Percentiles rank a stretch among this genome's conserved stretches.
These are phyloP conservation scores for Drosophila acutilabella DNA, from an alignment of 2,888 invertebrate genomes.

Conservation along the genomic window DNA sequence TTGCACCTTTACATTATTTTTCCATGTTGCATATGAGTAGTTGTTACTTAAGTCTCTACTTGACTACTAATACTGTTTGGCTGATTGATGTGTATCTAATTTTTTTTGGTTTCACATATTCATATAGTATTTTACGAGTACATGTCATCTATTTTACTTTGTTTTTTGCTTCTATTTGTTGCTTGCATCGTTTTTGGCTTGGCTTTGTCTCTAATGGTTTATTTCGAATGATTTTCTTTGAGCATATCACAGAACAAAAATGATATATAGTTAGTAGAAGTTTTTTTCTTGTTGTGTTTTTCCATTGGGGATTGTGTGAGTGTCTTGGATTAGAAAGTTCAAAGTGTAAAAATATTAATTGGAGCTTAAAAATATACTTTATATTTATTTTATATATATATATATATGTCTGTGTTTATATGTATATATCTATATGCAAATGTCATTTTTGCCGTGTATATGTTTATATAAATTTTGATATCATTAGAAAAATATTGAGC, in stretches of 20 bases:
- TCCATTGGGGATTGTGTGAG: constrained; percentile 28
- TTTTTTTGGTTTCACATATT: constrained; percentile 30
- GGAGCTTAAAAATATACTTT: constrained; percentile 65
- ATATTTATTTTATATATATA: constrained; percentile 41
- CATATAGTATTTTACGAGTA: constrained; percentile 31
- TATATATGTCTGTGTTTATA: constrained; percentile 40
- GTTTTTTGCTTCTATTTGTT: constrained; percentile 12
- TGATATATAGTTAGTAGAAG: constrained; percentile 75
- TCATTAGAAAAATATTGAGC: constrained; percentile 75
- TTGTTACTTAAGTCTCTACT: constrained; percentile 59
- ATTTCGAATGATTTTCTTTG: constrained; percentile 66
- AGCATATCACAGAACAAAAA: constrained; percentile 83
- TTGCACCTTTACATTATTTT: constrained; percentile 48
- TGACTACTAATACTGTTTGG: constrained; percentile 72
- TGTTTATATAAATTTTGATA: constrained; percentile 76
- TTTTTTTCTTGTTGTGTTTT: constrained; percentile 31
- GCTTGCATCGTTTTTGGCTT: constrained; percentile 26
- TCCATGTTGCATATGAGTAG: constrained; percentile 53
- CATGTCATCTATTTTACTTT: constrained; percentile 48
- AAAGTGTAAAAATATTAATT: constrained; percentile 76
- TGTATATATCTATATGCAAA: constrained; percentile 58
- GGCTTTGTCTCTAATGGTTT: constrained; percentile 47
- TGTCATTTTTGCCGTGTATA: constrained; percentile 67
- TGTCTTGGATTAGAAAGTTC: constrained; percentile 56
- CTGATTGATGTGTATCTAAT: constrained; percentile 60